Base-by-base conservation (phyloP, 1,140 invertebrate genomes). In the Armadillidium nasatum region DNA sequence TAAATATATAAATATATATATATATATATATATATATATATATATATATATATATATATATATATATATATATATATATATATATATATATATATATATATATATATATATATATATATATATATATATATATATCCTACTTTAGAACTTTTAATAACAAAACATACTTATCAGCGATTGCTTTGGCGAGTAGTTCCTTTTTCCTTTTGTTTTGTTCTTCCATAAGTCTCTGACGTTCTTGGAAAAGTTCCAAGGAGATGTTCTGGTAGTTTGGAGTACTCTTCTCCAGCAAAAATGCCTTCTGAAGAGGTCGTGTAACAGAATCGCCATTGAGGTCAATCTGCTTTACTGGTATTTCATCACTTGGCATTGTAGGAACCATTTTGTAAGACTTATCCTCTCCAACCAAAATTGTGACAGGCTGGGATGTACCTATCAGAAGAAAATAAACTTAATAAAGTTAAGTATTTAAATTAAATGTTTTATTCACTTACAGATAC, bases 141-240 rank as follows among this genome's bases (percentile, higher is more conserved):
- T 33, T 33, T 33, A 33, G 33, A 33, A 6, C 33, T 33, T 33
- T 33, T 1, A 33, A 33, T 33, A 33, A 33, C 33, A 3, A 33
- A 33, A 83, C 83, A 82, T 82, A 90, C 89, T 90, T 89, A 83
- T 92, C 90, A 76, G 88, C 88, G 22, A 93, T 87, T 44, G 90
- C 91, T 84, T 90, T 89, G 15, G 89, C 84, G 4, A 93, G 85
- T 82, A 92, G 85, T 82, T 90, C 88, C 83, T 90, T 91, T 78
- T 90, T 88, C 78, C 89, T 89, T 81, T 89, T 89, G 85, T 92
- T 93, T 80, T 92, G 90, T 84, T 92, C 91, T 82, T 93, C 90
- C 81, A 92, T 91, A 73, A 89, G 82, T 82, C 90, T 91, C 81
- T 92, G 91, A 78, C 89, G 87, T 43, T 88, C 83, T 83, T 91